These are phyloP conservation scores for Drosophila seguyi DNA, from an alignment of 1,140 invertebrate species.

Conservation along the genomic window DNA sequence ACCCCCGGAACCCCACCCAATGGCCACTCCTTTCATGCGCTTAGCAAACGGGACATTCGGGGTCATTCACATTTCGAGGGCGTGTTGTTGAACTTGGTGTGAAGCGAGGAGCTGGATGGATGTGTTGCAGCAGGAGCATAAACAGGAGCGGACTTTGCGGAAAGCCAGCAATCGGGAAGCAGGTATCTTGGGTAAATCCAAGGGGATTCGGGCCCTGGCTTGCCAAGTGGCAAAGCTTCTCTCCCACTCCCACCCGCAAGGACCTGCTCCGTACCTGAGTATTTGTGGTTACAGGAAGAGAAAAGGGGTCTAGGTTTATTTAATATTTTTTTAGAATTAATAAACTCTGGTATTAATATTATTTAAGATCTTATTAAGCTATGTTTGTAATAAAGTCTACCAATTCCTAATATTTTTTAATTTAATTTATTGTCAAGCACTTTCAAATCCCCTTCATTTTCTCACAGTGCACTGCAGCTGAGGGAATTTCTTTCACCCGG, in stretches of 20 bases:
- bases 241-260: background rate
- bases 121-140: conserved; percentile 24
- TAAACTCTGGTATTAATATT: background rate
- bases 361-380: background rate
- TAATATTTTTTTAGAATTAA: background rate
- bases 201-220: conserved; percentile 16
- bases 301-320: background rate
- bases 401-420: background rate
- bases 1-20: background rate
- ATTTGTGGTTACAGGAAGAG: background rate
- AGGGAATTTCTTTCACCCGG: conserved; percentile 14
- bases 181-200: conserved; percentile 22
- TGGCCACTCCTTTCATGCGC: conserved; percentile 42
- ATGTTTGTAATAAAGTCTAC: background rate
- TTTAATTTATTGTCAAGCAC: too few species aligned
- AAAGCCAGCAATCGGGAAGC: conserved; percentile 13
- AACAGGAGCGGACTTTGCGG: conserved; percentile 34
- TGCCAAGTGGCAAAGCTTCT: background rate
- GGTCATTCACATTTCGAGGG: conserved; percentile 84
- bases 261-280: background rate
- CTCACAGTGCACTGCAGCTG: background rate
- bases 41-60: conserved; percentile 78
- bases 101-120: conserved; percentile 1
- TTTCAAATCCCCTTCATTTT: background rate
- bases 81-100: conserved; percentile 83